Conservation (phyloP, 1,140 invertebrate species). For the Nilaparvata lugens region DNA sequence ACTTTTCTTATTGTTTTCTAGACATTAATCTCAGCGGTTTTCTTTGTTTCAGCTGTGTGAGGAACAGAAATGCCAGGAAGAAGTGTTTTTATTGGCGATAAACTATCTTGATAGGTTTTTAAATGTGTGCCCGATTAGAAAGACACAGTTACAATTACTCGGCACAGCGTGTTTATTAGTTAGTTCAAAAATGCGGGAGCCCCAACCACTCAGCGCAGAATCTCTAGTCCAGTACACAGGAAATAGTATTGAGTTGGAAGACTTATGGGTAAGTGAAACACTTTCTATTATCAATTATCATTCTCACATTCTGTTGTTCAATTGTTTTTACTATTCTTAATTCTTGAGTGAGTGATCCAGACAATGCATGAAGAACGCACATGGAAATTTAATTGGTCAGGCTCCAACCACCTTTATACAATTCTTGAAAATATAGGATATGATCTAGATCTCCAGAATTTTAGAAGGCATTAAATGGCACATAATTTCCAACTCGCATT, state of each 20-base stretch:
- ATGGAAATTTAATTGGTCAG: too few species aligned
- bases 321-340: too few species aligned
- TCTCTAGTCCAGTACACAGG: slow-evolving; percentile 85
- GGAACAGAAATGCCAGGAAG: slow-evolving; percentile 81
- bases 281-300: neutral
- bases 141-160: slow-evolving; percentile 78
- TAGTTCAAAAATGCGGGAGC: slow-evolving; percentile 83
- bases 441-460: too few species aligned
- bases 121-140: slow-evolving; percentile 63
- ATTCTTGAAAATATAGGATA: too few species aligned
- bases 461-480: too few species aligned
- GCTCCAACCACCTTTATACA: too few species aligned
- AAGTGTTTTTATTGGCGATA: slow-evolving; percentile 82
- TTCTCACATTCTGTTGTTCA: too few species aligned
- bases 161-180: slow-evolving; percentile 82
- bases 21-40: slow-evolving; percentile 20
- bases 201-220: slow-evolving; percentile 66
- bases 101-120: slow-evolving; percentile 91
- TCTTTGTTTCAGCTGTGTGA: slow-evolving; percentile 72
- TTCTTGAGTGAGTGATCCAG: too few species aligned
- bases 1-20: too few species aligned
- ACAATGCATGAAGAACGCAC: too few species aligned
- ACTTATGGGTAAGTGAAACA: slow-evolving; percentile 69
- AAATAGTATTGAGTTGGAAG: slow-evolving; percentile 71
- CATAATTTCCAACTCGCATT: too few species aligned